Evolutionary conservation across 2,888 invertebrate species (phyloP).

Genomic region (Caenorhabditis panamensis): DNA sequence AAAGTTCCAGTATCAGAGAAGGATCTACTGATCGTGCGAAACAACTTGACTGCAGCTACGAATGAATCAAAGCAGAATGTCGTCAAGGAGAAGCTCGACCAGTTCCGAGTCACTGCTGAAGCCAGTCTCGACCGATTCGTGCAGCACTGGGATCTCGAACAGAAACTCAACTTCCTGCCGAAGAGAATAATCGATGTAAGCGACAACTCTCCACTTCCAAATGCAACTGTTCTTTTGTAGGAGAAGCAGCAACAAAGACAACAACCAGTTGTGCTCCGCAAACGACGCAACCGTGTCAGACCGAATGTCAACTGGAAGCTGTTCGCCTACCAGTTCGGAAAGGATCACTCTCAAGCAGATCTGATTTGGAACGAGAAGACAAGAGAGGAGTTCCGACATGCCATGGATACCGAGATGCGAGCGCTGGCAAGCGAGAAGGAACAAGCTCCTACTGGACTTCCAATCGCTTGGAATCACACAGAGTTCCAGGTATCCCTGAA

Average conservation of each 20-base stretch:
- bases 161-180: constrained; percentile 81
- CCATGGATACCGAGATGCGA: constrained; percentile 82
- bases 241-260: constrained; percentile 76
- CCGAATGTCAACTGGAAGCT: constrained; percentile 89
- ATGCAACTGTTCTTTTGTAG: constrained; percentile 37
- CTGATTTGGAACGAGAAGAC: constrained; percentile 99
- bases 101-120: constrained; percentile 80
- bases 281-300: constrained; percentile 89
- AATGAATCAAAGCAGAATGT: constrained; percentile 68
- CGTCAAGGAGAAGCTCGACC: constrained; percentile 66
- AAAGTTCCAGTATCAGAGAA: constrained; percentile 86
- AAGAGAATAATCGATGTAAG: constrained; percentile 70
- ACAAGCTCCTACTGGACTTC: constrained; percentile 84
- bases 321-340: constrained; percentile 95
- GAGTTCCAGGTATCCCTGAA: constrained; percentile 96
- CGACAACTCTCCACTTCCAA: no score
- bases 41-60: constrained; percentile 93
- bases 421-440: constrained; percentile 93
- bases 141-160: constrained; percentile 83
- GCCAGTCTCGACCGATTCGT: constrained; percentile 83
- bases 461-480: constrained; percentile 96
- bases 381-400: constrained; percentile 90
- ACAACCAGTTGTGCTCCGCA: constrained; percentile 90
- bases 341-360: constrained; percentile 95
- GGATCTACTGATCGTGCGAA: constrained; percentile 85